These are phyloP conservation scores for Zaprionus tsacasi DNA, from an alignment of 1,140 invertebrate genomes.

Conservation along the genomic window DNA sequence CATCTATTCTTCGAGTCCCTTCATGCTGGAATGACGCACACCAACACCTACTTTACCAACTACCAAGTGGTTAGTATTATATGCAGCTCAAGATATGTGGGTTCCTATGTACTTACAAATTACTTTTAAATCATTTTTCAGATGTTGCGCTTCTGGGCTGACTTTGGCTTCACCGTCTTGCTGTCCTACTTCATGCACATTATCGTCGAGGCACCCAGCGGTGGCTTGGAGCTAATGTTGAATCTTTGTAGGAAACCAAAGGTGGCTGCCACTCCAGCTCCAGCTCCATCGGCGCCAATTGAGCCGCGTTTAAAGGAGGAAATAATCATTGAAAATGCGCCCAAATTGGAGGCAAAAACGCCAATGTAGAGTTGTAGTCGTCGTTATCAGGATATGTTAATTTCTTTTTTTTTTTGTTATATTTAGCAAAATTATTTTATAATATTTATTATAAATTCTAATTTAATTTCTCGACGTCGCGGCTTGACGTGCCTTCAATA, in stretches of 20 bases:
- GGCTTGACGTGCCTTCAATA: neutral
- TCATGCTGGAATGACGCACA: slow-evolving; percentile 36
- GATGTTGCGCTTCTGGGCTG: slow-evolving; percentile 64
- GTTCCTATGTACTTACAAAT: neutral
- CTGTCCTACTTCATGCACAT: slow-evolving; percentile 48
- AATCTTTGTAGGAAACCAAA: slow-evolving; percentile 10
- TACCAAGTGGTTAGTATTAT: slow-evolving; percentile 64
- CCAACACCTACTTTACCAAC: slow-evolving; percentile 64
- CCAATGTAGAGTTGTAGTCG: neutral
- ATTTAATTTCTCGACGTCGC: neutral
- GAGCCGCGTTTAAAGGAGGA: neutral
- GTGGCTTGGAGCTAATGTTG: slow-evolving; percentile 44
- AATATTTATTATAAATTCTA: neutral
- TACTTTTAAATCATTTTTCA: neutral
- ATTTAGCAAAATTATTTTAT: neutral
- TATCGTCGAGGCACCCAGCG: slow-evolving; percentile 57
- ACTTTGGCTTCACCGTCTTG: slow-evolving; percentile 62
- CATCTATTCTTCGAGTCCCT: slow-evolving; percentile 78
- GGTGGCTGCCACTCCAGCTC: neutral
- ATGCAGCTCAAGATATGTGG: neutral
- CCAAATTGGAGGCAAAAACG: neutral
- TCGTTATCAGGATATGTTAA: neutral
- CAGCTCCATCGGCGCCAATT: neutral
- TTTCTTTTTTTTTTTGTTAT: neutral
- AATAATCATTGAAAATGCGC: neutral